phyloP scores from a whole-genome alignment of 2,888 invertebrate species.

The Eupeodes latifasciatus region DNA sequence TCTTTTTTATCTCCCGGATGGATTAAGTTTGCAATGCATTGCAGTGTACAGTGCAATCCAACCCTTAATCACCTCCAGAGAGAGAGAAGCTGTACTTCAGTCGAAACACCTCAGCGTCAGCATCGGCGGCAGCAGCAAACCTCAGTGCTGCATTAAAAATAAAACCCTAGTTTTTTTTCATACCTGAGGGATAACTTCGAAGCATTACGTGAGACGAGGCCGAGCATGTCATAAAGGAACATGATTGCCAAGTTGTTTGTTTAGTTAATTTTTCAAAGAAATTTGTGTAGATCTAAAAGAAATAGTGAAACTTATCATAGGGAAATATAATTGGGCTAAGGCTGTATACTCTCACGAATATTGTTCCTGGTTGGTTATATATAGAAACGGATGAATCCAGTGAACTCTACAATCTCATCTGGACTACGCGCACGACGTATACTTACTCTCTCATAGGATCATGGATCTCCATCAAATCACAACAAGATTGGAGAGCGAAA shows the following conservation, averaged over 20 bases:
- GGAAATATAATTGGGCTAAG: no score
- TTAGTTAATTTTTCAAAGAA: no score
- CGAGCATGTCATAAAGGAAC: slow-evolving; percentile 3
- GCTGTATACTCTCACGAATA: no score
- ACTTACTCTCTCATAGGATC: no score
- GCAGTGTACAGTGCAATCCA: slow-evolving; percentile 34
- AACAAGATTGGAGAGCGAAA: no score
- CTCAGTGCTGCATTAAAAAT: slow-evolving; percentile 35
- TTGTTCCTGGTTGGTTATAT: no score
- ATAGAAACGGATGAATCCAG: no score
- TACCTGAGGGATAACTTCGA: slow-evolving; percentile 30
- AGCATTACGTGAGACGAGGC: slow-evolving; percentile 47
- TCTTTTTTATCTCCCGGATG: slow-evolving; percentile 56
- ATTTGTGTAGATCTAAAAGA: no score
- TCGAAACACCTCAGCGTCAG: neutral
- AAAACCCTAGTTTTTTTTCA: slow-evolving; percentile 39
- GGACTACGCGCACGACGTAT: no score
- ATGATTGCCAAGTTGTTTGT: slow-evolving; percentile 6
- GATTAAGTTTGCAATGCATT: slow-evolving; percentile 64
- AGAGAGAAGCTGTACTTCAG: neutral
- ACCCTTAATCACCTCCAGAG: slow-evolving; percentile 50
- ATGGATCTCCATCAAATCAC: no score
- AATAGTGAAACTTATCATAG: no score
- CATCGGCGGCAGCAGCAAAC: neutral
- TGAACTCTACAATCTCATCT: no score